Conservation (phyloP, 2,113 vertebrate genomes). For the Perca flavescens region DNA sequence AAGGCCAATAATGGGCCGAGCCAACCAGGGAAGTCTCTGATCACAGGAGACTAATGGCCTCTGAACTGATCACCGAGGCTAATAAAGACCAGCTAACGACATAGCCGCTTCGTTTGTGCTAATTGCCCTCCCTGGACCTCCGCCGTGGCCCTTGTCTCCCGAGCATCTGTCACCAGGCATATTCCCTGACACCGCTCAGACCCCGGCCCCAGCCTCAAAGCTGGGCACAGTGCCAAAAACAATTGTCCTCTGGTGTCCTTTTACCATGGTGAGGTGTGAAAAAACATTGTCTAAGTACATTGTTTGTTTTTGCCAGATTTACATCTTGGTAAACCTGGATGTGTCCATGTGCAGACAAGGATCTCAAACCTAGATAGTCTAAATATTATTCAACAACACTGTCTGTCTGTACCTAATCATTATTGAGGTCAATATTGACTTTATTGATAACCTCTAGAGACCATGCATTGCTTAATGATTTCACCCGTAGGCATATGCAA, state of each 20-base stretch:
- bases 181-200: conserved; percentile 65
- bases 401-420: not conserved
- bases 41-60: conserved; percentile 76
- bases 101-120: conserved; percentile 78
- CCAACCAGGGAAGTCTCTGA: conserved; percentile 54
- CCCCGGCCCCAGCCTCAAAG: conserved; percentile 61
- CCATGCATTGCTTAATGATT: conserved; percentile 22
- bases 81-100: conserved; percentile 83
- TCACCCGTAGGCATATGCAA: not conserved
- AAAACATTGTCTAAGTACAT: conserved; percentile 34
- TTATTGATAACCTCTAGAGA: conserved; percentile 13
- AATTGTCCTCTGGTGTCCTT: conserved; percentile 71
- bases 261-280: conserved; percentile 49
- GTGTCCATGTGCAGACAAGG: not conserved
- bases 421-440: conserved; percentile 17
- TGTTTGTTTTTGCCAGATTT: conserved; percentile 52
- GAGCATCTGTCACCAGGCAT: conserved; percentile 77
- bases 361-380: not conserved
- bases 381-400: not conserved
- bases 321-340: conserved; percentile 13
- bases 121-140: conserved; percentile 82
- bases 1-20: conserved; percentile 52
- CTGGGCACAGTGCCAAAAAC: conserved; percentile 60
- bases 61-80: conserved; percentile 80
- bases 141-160: conserved; percentile 59